Evolutionary conservation across 2,888 invertebrate species (phyloP), one percentile per base, ranked within the genome.

Genomic region (Tanytarsus gracilentus): DNA sequence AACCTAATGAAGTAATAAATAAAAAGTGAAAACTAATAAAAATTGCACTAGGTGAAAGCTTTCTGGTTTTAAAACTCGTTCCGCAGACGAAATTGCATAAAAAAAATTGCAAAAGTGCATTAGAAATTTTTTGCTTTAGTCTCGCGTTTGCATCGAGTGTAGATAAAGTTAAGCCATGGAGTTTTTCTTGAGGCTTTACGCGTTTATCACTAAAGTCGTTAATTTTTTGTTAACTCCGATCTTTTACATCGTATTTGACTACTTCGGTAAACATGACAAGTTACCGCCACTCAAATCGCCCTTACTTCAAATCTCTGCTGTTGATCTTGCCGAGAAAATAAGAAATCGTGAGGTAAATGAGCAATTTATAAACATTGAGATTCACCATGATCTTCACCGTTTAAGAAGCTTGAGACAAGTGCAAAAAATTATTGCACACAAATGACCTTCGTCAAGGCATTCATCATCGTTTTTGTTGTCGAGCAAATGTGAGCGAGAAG

Each of bases 241-340:
- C 5, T 16, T 53, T 2, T 39, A 36, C 9, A n/a, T 33, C 8
- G 25, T 40, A 25, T 55, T 26, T 26, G 39, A 40, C 3, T 8
- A 7, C 0, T 14, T 33, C 9, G 33, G 33, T n/a, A 55, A 40
- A 7, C 6, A 23, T 8, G 55, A 25, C 16, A 39, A 9, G 5
- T 25, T 40, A 3, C 58, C 58, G 14, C 26, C 40, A 4, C 2
- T 58, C 3, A 40, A 27, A 11, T 48, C 30, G 11, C 18, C 48
- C 21, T 55, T 67, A 4, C 26, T 67, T 6, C 64, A 64, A 39
- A 66, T 67, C 11, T 58, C 64, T 65, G 85, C 80, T 1, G 71
- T 73, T 1, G 74, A 78, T 48, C 69, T 86, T 26, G 82, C 84
- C 0, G 73, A 71, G 16, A 78, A 76, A 65, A 80, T 87, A 58